phyloP scores from a whole-genome alignment of 1,140 invertebrate genomes.

The Drosophila micromelanica region DNA sequence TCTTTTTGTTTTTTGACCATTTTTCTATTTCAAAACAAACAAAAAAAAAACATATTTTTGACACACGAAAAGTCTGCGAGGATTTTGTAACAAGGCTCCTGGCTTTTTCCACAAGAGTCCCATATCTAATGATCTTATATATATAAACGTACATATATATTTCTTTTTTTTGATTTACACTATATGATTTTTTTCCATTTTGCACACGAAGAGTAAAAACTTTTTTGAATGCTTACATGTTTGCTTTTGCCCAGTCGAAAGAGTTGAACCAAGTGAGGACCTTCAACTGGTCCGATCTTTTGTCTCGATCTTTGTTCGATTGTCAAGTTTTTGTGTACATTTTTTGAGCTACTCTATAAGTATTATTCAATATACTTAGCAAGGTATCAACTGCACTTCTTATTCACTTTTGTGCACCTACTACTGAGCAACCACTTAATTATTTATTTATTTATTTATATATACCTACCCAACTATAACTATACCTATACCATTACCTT shows the following conservation, averaged over 20 bases:
- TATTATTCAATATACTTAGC: slow-evolving; percentile 61
- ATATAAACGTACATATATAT: slow-evolving; percentile 41
- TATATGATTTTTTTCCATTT: slow-evolving; percentile 58
- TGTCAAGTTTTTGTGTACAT: slow-evolving; percentile 66
- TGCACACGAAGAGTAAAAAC: slow-evolving; percentile 63
- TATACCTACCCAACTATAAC: slow-evolving; percentile 47
- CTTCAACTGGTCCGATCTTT: slow-evolving; percentile 13
- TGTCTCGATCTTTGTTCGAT: slow-evolving; percentile 23
- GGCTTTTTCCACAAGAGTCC: slow-evolving; percentile 20
- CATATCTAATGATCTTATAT: slow-evolving; percentile 13
- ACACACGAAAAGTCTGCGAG: slow-evolving; percentile 63
- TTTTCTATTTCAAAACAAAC: slow-evolving; percentile 65
- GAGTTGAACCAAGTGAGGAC: slow-evolving; percentile 33
- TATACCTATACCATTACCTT: slow-evolving; percentile 16
- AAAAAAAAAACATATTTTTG: slow-evolving; percentile 46
- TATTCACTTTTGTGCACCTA: slow-evolving; percentile 69
- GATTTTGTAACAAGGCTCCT: slow-evolving; percentile 54
- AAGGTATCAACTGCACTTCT: slow-evolving; percentile 71
- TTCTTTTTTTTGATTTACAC: slow-evolving; percentile 30
- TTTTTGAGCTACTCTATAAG: slow-evolving; percentile 63
- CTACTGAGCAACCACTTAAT: slow-evolving; percentile 58
- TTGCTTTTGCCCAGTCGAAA: slow-evolving; percentile 67
- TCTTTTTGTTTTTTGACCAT: slow-evolving; percentile 75
- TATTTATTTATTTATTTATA: slow-evolving; percentile 38
- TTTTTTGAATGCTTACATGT: slow-evolving; percentile 82